phyloP scores from a whole-genome alignment of 1,140 invertebrate species.

The Danaus plexippus region DNA sequence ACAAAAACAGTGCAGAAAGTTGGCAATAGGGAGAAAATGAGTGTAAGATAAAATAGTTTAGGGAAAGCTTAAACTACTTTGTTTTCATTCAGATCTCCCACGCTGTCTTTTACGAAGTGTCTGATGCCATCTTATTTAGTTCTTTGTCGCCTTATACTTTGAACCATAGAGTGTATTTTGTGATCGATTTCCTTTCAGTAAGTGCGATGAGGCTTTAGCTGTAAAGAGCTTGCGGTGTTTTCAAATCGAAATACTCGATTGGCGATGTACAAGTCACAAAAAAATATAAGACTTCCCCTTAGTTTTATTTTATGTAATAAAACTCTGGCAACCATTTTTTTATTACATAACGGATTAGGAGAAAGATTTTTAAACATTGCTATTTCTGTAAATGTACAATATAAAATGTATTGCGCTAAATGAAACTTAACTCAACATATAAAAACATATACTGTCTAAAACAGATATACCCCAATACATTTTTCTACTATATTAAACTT shows the following conservation, averaged over 20 bases:
- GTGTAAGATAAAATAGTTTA: neutral
- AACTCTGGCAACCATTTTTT: too few species aligned
- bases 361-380: too few species aligned
- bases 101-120: conserved; percentile 8
- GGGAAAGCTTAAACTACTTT: conserved; percentile 5
- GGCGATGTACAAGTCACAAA: conserved; percentile 10
- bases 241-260: conserved; percentile 45
- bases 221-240: conserved; percentile 40
- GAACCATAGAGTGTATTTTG: conserved; percentile 8
- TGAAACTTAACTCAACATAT: too few species aligned
- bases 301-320: neutral
- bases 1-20: too few species aligned
- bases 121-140: conserved; percentile 7
- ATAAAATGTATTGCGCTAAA: too few species aligned
- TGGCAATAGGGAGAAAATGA: too few species aligned
- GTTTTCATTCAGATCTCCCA: conserved; percentile 7
- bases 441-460: too few species aligned
- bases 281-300: neutral
- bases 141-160: conserved; percentile 2
- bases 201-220: conserved; percentile 12
- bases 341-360: too few species aligned
- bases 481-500: neutral
- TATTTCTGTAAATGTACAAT: too few species aligned
- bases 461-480: neutral
- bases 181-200: conserved; percentile 12